These are phyloP conservation scores for Dione vanillae DNA, from an alignment of 2,888 invertebrate genomes.

Conservation along the genomic window DNA sequence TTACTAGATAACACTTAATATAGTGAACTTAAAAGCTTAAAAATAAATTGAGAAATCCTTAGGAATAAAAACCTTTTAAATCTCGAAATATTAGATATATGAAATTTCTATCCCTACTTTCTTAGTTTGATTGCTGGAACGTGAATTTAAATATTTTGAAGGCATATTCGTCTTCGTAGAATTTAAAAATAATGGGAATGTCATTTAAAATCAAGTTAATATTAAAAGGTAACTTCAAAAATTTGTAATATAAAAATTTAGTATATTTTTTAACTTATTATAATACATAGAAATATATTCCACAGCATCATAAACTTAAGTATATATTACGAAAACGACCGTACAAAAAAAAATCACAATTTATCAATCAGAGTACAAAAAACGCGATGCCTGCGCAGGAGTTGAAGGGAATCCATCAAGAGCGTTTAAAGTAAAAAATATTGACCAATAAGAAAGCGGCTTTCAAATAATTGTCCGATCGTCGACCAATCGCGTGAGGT, in stretches of 20 bases:
- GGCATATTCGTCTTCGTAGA: too few species aligned
- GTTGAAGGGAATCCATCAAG: slow-evolving; percentile 82
- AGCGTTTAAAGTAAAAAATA: slow-evolving; percentile 68
- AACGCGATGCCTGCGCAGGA: slow-evolving; percentile 64
- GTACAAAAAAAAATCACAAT: slow-evolving; percentile 23
- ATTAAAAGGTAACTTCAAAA: not conserved
- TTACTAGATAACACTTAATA: not conserved
- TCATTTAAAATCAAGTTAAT: not conserved
- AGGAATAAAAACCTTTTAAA: too few species aligned
- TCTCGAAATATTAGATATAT: too few species aligned
- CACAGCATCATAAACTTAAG: not conserved
- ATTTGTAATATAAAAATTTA: too few species aligned
- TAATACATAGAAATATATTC: not conserved
- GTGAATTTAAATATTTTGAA: too few species aligned
- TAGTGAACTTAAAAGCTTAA: not conserved
- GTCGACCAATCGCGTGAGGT: slow-evolving; percentile 75
- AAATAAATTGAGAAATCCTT: not conserved
- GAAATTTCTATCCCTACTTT: too few species aligned
- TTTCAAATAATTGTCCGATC: slow-evolving; percentile 82
- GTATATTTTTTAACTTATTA: too few species aligned
- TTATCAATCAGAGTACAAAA: slow-evolving; percentile 40
- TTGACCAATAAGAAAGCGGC: slow-evolving; percentile 70
- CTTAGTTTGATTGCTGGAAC: too few species aligned
- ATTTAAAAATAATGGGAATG: too few species aligned
- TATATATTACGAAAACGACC: slow-evolving; percentile 11